A percentile compares a stretch with the other conserved stretches of the same genome.
Evolutionary conservation across 2,888 invertebrate species (phyloP).

Genomic region (Mythimna lalbum): DNA sequence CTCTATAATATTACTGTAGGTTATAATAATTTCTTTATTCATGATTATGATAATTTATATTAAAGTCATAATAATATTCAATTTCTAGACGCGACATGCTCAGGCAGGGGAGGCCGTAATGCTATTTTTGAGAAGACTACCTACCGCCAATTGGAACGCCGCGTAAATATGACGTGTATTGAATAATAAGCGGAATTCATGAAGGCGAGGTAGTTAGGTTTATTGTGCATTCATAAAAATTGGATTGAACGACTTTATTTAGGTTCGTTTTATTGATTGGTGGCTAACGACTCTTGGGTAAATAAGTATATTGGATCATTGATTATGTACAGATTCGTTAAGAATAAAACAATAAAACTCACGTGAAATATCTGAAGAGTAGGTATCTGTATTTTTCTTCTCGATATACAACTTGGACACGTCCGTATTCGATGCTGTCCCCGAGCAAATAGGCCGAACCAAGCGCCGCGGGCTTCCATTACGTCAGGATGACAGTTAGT

Average conservation of each 20-base stretch:
- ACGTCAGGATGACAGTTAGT: no score
- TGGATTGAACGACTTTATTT: constrained; percentile 1
- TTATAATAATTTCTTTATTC: constrained; percentile 16
- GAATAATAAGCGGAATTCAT: constrained; percentile 48
- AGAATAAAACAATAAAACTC: no score
- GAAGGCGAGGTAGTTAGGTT: constrained; percentile 15
- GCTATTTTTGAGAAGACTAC: constrained; percentile 35
- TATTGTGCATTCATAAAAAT: constrained; percentile 26
- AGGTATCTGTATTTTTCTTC: no score
- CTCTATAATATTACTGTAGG: no score
- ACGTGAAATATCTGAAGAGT: no score
- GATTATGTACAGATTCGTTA: no score
- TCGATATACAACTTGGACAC: no score
- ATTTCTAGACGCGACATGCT: constrained; percentile 24
- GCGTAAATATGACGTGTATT: constrained; percentile 50
- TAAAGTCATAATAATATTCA: constrained; percentile 30
- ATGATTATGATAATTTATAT: constrained; percentile 1
- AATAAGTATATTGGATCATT: neutral
- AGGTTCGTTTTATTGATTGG: neutral
- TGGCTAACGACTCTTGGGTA: neutral
- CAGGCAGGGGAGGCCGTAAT: constrained; percentile 16
- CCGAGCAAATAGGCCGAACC: no score
- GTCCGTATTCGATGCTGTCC: no score
- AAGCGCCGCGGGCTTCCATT: no score
- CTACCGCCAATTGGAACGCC: constrained; percentile 44